These are phyloP conservation scores for Drosophila anomalata DNA, from an alignment of 2,888 invertebrate species.

Conservation along the genomic window DNA sequence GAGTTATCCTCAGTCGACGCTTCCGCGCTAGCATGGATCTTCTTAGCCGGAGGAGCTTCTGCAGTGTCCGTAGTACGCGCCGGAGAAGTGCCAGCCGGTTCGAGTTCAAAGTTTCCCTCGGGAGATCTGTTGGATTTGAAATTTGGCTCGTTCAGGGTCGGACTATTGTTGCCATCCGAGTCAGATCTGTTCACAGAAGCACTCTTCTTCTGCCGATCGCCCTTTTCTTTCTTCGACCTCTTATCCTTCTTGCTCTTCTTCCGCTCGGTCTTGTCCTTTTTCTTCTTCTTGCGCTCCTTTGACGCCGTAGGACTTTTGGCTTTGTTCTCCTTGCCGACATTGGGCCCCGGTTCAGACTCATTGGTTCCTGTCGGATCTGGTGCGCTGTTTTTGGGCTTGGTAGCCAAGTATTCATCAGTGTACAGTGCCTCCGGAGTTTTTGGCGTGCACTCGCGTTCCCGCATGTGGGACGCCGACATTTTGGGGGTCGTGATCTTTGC, in stretches of 20 bases:
- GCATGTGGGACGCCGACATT: constrained; percentile 25
- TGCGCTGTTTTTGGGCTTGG: constrained; percentile 2
- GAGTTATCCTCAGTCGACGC: constrained; percentile 11
- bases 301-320: constrained; percentile 32
- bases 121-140: constrained; percentile 21
- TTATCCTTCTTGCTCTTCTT: constrained; percentile 76
- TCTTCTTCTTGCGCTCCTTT: constrained; percentile 63
- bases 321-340: constrained; percentile 60
- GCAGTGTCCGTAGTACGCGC: neutral
- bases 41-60: constrained; percentile 7
- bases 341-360: constrained; percentile 10
- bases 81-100: neutral
- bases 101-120: constrained; percentile 2
- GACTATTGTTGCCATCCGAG: constrained; percentile 29
- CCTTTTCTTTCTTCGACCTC: constrained; percentile 68
- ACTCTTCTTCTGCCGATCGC: constrained; percentile 53
- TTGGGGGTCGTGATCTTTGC: constrained; percentile 47
- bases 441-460: constrained; percentile 46
- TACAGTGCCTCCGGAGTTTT: constrained; percentile 56
- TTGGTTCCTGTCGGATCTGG: constrained; percentile 1
- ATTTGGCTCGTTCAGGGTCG: constrained; percentile 19
- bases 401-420: constrained; percentile 15
- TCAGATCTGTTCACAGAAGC: constrained; percentile 19
- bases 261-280: constrained; percentile 66
- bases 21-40: constrained; percentile 3